phyloP scores from a whole-genome alignment of 1,140 invertebrate species.

The Trichonephila inaurata region DNA sequence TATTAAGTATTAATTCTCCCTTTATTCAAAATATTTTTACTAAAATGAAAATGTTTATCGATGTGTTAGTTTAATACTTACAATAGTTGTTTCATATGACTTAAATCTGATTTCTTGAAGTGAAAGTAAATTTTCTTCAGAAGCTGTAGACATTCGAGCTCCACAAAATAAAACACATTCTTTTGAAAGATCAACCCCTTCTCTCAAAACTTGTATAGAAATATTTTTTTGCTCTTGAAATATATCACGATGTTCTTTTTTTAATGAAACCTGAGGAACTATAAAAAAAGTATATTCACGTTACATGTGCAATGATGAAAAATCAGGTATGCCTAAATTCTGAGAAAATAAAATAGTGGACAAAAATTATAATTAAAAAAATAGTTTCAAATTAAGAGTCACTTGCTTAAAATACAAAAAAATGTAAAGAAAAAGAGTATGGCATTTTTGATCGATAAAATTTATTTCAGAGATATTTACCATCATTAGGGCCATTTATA shows the following conservation, averaged over 20 bases:
- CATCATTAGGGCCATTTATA: constrained; percentile 81
- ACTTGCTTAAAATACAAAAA: too few species aligned
- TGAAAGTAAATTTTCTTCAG: constrained; percentile 17
- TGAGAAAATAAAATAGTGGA: too few species aligned
- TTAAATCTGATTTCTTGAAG: constrained; percentile 42
- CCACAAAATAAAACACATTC: constrained; percentile 45
- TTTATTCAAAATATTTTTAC: too few species aligned
- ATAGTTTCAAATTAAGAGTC: too few species aligned
- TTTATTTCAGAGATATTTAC: constrained; percentile 44
- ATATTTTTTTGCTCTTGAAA: constrained; percentile 75
- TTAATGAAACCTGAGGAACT: constrained; percentile 43
- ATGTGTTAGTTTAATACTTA: constrained; percentile 8
- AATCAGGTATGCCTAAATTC: too few species aligned
- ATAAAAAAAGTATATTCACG: neutral
- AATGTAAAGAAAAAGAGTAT: too few species aligned
- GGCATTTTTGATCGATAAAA: too few species aligned
- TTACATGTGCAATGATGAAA: too few species aligned
- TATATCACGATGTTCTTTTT: neutral
- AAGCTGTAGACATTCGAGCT: neutral
- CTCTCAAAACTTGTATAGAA: constrained; percentile 74
- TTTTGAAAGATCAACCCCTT: constrained; percentile 75
- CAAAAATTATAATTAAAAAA: too few species aligned
- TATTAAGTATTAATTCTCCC: too few species aligned
- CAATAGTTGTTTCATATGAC: neutral
- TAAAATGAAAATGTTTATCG: too few species aligned